Evolutionary conservation across 2,113 vertebrate species (phyloP).

Genomic region (Rhinolophus sinicus): DNA sequence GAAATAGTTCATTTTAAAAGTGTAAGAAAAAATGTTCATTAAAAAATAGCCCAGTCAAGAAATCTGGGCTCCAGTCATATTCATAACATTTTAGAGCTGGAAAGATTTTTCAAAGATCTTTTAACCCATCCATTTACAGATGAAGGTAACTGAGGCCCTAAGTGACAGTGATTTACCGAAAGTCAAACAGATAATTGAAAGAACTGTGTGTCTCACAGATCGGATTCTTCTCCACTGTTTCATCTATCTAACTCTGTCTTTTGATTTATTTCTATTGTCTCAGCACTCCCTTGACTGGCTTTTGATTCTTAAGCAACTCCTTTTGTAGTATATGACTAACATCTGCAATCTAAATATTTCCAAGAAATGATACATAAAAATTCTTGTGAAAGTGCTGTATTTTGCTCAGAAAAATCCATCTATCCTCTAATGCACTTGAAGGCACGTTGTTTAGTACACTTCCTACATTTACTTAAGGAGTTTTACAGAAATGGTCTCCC

Average conservation of each 20-base stretch:
- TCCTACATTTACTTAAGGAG: not conserved
- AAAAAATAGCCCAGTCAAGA: not conserved
- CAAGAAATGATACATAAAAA: not conserved
- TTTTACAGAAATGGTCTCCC: not conserved
- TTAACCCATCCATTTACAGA: not conserved
- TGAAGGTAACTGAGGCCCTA: not conserved
- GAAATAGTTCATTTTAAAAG: not conserved
- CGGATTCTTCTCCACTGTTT: not conserved
- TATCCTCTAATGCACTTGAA: not conserved
- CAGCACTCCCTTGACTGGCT: not conserved
- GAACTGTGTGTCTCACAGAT: not conserved
- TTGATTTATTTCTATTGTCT: not conserved
- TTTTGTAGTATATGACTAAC: not conserved
- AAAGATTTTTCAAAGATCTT: not conserved
- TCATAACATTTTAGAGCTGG: not conserved
- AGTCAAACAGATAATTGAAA: constrained; percentile 7
- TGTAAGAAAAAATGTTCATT: not conserved
- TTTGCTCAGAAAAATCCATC: not conserved
- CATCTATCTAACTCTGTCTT: not conserved
- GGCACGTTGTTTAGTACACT: not conserved
- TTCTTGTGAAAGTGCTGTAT: not conserved
- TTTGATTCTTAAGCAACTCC: not conserved
- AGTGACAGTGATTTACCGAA: not conserved
- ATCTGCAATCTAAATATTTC: not conserved
- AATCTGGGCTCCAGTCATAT: not conserved